These are phyloP conservation scores for Clarias laeviceps DNA, from an alignment of 2,797 vertebrate species.

Conservation along the genomic window DNA sequence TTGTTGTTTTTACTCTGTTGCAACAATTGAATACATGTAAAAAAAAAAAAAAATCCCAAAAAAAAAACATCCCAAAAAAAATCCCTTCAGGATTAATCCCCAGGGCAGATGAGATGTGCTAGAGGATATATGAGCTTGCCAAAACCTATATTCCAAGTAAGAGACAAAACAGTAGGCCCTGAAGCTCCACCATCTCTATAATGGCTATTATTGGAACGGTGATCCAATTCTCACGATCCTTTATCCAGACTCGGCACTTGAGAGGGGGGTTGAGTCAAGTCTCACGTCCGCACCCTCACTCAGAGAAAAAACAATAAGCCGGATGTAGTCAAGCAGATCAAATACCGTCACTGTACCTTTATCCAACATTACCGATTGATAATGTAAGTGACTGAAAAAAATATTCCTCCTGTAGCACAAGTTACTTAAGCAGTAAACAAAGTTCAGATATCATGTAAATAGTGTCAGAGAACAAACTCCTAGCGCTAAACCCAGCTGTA, in stretches of 20 bases:
- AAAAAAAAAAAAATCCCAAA: too few species aligned
- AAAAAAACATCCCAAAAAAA: too few species aligned
- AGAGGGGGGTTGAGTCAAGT: constrained; percentile 59
- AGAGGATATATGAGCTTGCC: constrained; percentile 47
- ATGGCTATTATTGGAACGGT: constrained; percentile 45
- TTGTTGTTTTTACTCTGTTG: constrained; percentile 55
- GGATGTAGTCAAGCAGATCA: constrained; percentile 59
- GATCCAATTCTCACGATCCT: constrained; percentile 43
- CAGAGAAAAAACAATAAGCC: constrained; percentile 72
- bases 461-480: neutral
- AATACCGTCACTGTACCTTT: constrained; percentile 50
- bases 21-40: constrained; percentile 58
- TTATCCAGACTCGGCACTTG: constrained; percentile 62
- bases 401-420: neutral
- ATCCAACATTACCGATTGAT: neutral
- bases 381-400: neutral
- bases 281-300: constrained; percentile 61
- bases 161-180: constrained; percentile 50
- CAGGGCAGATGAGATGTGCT: constrained; percentile 47
- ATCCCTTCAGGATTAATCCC: constrained; percentile 59
- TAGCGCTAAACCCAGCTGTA: neutral
- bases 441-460: neutral
- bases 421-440: neutral
- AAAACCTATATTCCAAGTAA: constrained; percentile 54
- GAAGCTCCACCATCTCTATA: constrained; percentile 30